phyloP scores from a whole-genome alignment of 2,888 invertebrate genomes.

The Drosophila cyrtoloma region DNA sequence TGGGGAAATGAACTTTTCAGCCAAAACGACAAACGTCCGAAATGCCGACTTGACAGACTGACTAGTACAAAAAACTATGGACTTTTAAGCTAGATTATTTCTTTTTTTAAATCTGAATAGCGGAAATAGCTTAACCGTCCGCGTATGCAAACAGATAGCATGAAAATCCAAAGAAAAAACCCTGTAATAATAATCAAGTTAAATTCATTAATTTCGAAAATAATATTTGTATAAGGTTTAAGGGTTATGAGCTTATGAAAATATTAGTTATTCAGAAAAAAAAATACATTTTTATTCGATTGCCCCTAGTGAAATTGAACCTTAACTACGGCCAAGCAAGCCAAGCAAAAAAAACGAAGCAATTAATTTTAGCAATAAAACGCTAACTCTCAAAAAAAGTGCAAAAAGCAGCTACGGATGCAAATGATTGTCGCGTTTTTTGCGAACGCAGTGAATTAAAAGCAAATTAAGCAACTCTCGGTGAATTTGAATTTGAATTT shows the following conservation, averaged over 20 bases:
- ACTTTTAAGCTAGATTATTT: slow-evolving; percentile 18
- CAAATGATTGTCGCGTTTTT: slow-evolving; percentile 34
- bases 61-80: slow-evolving; percentile 18
- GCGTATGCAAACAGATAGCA: not conserved
- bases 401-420: not conserved
- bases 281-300: not conserved
- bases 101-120: not conserved
- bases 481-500: slow-evolving; percentile 17
- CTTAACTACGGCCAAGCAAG: not conserved
- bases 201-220: not conserved
- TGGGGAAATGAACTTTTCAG: slow-evolving; percentile 74
- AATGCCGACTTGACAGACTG: slow-evolving; percentile 27
- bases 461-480: slow-evolving; percentile 65
- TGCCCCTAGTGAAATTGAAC: not conserved
- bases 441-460: slow-evolving; percentile 52
- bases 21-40: slow-evolving; percentile 65
- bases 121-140: not conserved
- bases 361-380: slow-evolving; percentile 15
- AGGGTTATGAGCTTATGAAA: not conserved
- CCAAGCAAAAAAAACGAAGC: not conserved
- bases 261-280: not conserved
- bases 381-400: not conserved
- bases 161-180: not conserved
- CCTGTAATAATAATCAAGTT: not conserved
- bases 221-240: not conserved